These are phyloP conservation scores for Nothoprocta pentlandii DNA, from an alignment of 2,113 vertebrate genomes.

Conservation along the genomic window DNA sequence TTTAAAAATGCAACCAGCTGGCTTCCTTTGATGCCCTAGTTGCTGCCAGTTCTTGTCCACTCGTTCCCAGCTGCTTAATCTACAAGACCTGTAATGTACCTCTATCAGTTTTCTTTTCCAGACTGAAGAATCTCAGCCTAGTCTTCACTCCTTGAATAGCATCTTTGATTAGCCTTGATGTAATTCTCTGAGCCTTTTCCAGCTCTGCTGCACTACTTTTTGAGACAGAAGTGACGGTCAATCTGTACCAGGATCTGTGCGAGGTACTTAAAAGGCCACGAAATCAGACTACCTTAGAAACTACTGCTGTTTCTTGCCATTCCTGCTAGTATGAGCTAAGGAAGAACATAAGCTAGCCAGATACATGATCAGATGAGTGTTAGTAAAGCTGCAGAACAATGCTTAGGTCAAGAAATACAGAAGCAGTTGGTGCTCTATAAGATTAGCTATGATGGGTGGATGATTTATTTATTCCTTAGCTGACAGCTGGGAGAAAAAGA, in stretches of 20 bases:
- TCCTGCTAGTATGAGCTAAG: not conserved
- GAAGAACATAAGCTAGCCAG: not conserved
- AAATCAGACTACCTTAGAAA: not conserved
- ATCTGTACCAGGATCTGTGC: not conserved
- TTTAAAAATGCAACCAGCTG: not conserved
- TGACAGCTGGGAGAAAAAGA: not conserved
- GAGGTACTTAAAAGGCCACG: not conserved
- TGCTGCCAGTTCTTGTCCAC: not conserved
- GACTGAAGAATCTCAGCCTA: not conserved
- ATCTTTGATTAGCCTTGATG: not conserved
- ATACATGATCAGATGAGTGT: not conserved
- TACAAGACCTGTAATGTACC: not conserved
- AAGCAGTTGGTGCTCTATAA: not conserved
- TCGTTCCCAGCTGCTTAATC: not conserved
- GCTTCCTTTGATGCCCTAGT: not conserved
- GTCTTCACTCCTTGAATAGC: not conserved
- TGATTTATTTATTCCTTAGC: not conserved
- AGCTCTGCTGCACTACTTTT: not conserved
- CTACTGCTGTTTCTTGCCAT: not conserved
- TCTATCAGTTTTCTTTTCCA: not conserved
- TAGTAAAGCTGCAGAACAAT: not conserved
- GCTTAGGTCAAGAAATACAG: not conserved
- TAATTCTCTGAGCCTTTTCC: not conserved
- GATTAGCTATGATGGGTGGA: not conserved
- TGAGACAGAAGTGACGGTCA: not conserved